Percentiles rank a stretch among this genome's conserved stretches.
Evolutionary conservation across 2,888 invertebrate species (phyloP).

Genomic region (Omphaloscelis lunosa): DNA sequence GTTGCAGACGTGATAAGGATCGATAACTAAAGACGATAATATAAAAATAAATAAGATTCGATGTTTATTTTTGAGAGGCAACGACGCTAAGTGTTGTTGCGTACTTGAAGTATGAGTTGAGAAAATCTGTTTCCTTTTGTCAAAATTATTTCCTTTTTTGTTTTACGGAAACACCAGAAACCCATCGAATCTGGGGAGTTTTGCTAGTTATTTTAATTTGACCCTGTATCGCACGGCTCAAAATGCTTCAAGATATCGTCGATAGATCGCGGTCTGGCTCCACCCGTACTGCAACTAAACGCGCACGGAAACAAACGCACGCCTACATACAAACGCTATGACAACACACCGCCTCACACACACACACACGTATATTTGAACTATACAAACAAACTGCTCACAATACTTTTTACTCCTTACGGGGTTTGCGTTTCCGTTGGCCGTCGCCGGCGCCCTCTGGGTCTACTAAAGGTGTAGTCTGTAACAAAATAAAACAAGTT

Average conservation of each 20-base stretch:
- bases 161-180: background rate
- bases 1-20: too few species aligned
- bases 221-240: background rate
- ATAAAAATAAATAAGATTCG: background rate
- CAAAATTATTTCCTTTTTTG: background rate
- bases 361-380: constrained; percentile 46
- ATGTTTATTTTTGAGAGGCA: background rate
- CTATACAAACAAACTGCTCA: constrained; percentile 50
- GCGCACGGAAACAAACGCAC: constrained; percentile 39
- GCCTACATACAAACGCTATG: constrained; percentile 54
- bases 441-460: constrained; percentile 86
- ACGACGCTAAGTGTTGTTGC: background rate
- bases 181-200: background rate
- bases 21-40: background rate
- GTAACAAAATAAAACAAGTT: constrained; percentile 40
- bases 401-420: constrained; percentile 83
- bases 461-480: constrained; percentile 76
- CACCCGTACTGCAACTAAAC: constrained; percentile 26
- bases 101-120: background rate
- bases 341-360: constrained; percentile 39
- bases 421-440: constrained; percentile 87
- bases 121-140: background rate
- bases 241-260: background rate
- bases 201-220: background rate
- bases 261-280: background rate